Evolutionary conservation across 2,113 vertebrate species (phyloP).

Genomic region (Saguinus midas): DNA sequence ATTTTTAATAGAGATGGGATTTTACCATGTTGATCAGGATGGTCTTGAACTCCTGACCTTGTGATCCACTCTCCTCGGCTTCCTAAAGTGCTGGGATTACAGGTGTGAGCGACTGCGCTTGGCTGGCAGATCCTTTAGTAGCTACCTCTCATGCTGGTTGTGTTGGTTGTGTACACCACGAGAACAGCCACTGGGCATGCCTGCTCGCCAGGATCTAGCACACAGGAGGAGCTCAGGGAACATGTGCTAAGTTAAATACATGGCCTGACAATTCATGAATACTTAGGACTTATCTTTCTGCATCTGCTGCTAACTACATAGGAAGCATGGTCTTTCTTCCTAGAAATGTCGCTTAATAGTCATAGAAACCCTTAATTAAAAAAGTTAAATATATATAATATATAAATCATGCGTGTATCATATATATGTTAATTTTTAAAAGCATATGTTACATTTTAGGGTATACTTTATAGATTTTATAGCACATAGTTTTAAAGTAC

Average conservation of each 20-base stretch:
- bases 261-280: background rate
- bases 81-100: no score
- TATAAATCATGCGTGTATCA: background rate
- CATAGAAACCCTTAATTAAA: background rate
- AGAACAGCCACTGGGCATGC: background rate
- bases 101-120: no score
- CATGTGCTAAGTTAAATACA: accelerated
- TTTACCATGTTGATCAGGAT: no score
- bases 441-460: background rate
- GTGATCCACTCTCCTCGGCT: no score
- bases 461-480: background rate
- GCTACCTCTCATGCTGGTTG: background rate
- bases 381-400: background rate
- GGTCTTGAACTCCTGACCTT: no score
- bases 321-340: background rate
- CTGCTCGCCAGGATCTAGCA: background rate
- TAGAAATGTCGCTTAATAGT: background rate
- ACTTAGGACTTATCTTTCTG: background rate
- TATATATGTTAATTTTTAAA: background rate
- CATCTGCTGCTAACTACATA: background rate
- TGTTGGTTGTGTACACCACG: accelerated
- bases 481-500: background rate
- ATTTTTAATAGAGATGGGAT: no score
- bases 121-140: accelerated
- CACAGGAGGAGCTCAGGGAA: background rate